Evolutionary conservation across 2,888 invertebrate species (phyloP), one percentile per base, ranked within the genome.

Genomic region (Poecilus cupreus): DNA sequence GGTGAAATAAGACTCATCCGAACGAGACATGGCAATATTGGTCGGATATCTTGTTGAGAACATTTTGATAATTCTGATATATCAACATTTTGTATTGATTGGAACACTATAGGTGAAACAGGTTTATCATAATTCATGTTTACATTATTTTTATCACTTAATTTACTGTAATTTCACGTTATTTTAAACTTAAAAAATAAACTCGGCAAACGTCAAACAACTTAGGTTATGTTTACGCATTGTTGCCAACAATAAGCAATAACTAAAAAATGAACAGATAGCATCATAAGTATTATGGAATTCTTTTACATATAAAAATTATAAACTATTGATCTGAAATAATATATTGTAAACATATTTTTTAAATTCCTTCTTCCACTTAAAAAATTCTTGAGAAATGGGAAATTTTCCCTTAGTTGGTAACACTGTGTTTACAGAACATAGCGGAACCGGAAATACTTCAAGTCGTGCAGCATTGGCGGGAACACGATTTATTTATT

Each of bases 1-100:
- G 98, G 96, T 4, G 96, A 94, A 82, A 95, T 94, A 0, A 98
- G 90, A 82, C 97, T 97, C 96, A 98, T 98, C 74, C 98, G 93
- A 43, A 98, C 96, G 75, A 98, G 91, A 87, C 97, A 97, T 74
- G 98, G 97, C 86, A 98, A 90, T 80, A 98, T 94, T 0, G 98
- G 97, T 24, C 98, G 92, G 82, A 98, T 94, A 90, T 97, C 96
- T 82, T 93, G 92, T 82, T 95, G 92, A 0, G 93, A 90, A 86
- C 96, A 95, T 86, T 92, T 92, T 79, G 94, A 92, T 39, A 98
- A 90, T 82, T 93, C 92, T 51, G 91, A 91, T 80, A 97, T 94
- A 87, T 97, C 95, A 49, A 97, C 92, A 89, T 94, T 94, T 90
- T 96, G 96, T 85, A 97, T 93, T 0, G 96, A 95, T 85, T 93